A percentile compares a stretch with the other conserved stretches of the same genome.
Evolutionary conservation across 2,888 invertebrate species (phyloP).

Genomic region (Drosophila melanosoma): DNA sequence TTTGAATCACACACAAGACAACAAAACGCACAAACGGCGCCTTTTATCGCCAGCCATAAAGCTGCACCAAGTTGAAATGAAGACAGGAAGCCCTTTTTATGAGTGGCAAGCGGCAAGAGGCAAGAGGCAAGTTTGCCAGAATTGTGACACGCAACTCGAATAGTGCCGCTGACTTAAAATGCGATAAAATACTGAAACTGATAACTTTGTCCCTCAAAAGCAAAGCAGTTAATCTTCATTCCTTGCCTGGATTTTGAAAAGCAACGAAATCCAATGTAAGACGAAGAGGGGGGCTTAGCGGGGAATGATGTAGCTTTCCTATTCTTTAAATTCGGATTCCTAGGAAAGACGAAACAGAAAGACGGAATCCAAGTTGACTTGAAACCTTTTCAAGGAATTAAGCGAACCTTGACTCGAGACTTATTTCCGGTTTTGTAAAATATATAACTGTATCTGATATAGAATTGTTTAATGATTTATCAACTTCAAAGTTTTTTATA

Average conservation of each 20-base stretch:
- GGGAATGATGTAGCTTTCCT: background rate
- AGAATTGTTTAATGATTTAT: background rate
- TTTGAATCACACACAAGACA: conserved; percentile 33
- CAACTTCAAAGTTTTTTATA: background rate
- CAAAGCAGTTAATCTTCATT: background rate
- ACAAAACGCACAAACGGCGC: conserved; percentile 25
- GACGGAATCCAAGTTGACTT: too few species aligned
- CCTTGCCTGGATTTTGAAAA: background rate
- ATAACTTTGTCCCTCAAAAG: conserved; percentile 59
- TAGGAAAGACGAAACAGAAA: fast-evolving
- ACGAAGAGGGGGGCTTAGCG: background rate
- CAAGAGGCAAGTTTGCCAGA: conserved; percentile 22
- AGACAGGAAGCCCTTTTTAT: conserved; percentile 56
- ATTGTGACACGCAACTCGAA: conserved; percentile 60
- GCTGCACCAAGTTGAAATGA: conserved; percentile 51
- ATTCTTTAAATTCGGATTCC: background rate
- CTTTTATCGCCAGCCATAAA: conserved; percentile 56
- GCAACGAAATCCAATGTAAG: background rate
- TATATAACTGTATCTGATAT: background rate
- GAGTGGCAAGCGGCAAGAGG: background rate
- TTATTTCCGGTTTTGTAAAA: background rate
- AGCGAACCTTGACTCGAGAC: too few species aligned
- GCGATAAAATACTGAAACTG: conserved; percentile 44
- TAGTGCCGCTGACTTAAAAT: conserved; percentile 61
- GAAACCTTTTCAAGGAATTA: background rate